Evolutionary conservation across 30 jellyfish, hydroid and myxozoan species (phyloP), one percentile per base, ranked within the genome.

Genomic region (Mastigias papua): DNA sequence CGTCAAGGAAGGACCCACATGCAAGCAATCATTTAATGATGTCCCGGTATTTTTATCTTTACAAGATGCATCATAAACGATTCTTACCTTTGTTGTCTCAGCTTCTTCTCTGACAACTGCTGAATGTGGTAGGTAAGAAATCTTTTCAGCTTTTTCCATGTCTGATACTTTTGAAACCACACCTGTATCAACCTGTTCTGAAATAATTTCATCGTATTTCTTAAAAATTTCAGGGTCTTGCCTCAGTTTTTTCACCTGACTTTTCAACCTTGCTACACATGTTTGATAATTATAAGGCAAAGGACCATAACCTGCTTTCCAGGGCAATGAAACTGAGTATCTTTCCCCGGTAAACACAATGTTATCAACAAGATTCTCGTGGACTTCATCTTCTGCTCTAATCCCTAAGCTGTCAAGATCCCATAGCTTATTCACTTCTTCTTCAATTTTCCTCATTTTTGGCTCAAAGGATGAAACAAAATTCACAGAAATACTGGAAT

Each of bases 61-160:
- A 30, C 64, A 74, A 54, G 91, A 86, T 20, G 95, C 84, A 86
- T 86, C 95, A 75, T 48, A 76, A 33, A 86, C 90, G 34, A 71
- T 72, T 71, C 93, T 70, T 32, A 72, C 93, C 87, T 84, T 84
- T 1, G 93, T 73, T 72, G 94, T 73, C 42, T 73, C 89, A 37
- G 93, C 67, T 1, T 73, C 54, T n/a, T n/a, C n/a, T n/a, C n/a
- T n/a, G n/a, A n/a, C n/a, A n/a, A n/a, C 21, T 86, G 49, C 4
- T 1, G 76, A 34, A 48, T 63, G 83, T 13, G 93, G 87, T 49
- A 84, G 20, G 37, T 70, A 84, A 1, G 75, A 71, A 16, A 50
- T 66, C 72, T n/a, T 84, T 21, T 69, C 72, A 31, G 87, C 81
- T 51, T 25, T 48, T 17, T 84, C 93, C 88, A 84, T 21, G 15